Conservation (phyloP, 2,888 invertebrate species). For the Mythimna lalbum region DNA sequence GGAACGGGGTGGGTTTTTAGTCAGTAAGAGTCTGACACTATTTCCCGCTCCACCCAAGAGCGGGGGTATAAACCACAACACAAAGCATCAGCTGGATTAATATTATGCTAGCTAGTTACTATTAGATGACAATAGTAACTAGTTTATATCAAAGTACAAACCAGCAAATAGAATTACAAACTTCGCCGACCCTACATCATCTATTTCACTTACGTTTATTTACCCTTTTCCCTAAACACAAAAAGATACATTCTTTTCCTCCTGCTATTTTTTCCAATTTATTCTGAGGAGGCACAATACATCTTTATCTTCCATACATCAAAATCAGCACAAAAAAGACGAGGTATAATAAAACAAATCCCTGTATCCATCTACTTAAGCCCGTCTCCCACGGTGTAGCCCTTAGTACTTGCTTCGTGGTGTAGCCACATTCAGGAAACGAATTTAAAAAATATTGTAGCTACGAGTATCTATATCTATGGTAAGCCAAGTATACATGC, state of each 20-base stretch:
- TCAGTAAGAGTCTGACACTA: no score
- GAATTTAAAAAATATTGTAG: neutral
- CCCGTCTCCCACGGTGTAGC: neutral
- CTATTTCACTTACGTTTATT: neutral
- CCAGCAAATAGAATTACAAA: constrained; percentile 11
- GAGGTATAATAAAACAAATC: constrained; percentile 6
- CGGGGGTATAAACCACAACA: neutral
- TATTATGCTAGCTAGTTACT: neutral
- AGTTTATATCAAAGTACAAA: neutral
- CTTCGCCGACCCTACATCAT: constrained; percentile 8
- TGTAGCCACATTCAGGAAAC: neutral
- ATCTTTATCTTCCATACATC: neutral
- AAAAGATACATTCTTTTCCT: constrained; percentile 6
- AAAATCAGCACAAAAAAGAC: constrained; percentile 19
- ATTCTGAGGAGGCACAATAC: neutral
- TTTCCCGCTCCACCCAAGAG: no score
- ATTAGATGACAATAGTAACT: no score
- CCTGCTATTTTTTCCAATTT: neutral
- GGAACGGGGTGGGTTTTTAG: no score
- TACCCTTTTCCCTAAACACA: neutral
- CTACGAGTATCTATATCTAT: no score
- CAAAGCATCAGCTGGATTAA: neutral
- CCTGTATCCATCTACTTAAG: constrained; percentile 16
- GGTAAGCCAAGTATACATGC: no score
- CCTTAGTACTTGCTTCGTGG: no score